These are phyloP conservation scores for Takifugu ocellatus DNA, from an alignment of 2,797 vertebrate species.

Conservation along the genomic window DNA sequence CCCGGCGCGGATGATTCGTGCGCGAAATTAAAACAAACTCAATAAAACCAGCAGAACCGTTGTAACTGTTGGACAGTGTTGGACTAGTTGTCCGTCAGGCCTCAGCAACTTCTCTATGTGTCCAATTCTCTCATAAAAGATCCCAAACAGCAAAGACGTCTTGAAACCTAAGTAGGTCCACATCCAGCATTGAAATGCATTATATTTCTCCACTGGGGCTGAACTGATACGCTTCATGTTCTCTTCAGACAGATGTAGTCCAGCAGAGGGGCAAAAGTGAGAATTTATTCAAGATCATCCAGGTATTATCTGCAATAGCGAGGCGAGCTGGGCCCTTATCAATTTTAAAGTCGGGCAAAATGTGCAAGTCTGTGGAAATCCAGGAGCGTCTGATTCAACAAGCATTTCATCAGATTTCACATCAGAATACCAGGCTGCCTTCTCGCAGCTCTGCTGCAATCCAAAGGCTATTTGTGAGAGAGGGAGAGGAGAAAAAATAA, in stretches of 20 bases:
- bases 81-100: slow-evolving; percentile 22
- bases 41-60: background rate
- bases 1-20: background rate
- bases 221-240: slow-evolving; percentile 38
- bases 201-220: slow-evolving; percentile 27
- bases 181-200: slow-evolving; percentile 28
- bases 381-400: slow-evolving; percentile 40
- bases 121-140: slow-evolving; percentile 7
- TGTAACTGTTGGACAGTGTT: slow-evolving; percentile 1
- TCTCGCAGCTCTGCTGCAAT: slow-evolving; percentile 40
- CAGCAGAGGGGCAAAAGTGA: slow-evolving; percentile 31
- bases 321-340: slow-evolving; percentile 34
- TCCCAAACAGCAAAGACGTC: slow-evolving; percentile 10
- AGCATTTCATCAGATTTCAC: slow-evolving; percentile 58
- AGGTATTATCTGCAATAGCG: slow-evolving; percentile 44
- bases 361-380: slow-evolving; percentile 40
- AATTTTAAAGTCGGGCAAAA: slow-evolving; percentile 51
- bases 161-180: slow-evolving; percentile 16
- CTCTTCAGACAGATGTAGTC: slow-evolving; percentile 37
- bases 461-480: slow-evolving; percentile 40
- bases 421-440: slow-evolving; percentile 42
- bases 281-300: slow-evolving; percentile 51
- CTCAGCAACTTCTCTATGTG: slow-evolving; percentile 10
- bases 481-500: background rate
- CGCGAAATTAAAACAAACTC: background rate